Conservation (phyloP, 2,888 invertebrate genomes). For the Ectropis crepuscularia region DNA sequence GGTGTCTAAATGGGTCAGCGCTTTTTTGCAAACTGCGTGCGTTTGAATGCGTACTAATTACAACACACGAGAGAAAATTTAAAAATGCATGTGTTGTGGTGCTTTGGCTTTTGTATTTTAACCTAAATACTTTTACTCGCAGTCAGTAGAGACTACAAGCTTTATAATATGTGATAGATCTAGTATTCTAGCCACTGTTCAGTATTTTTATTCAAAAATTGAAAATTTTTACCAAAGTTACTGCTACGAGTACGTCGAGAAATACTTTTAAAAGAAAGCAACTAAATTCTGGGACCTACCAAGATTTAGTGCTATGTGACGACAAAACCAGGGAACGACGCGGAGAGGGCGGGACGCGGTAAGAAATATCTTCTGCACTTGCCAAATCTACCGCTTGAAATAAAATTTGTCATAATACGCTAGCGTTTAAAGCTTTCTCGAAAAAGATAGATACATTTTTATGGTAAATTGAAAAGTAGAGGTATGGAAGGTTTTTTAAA, state of each 20-base stretch:
- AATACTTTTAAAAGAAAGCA: conserved; percentile 57
- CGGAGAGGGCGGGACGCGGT: conserved; percentile 60
- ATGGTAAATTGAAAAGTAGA: conserved; percentile 20
- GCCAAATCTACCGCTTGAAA: conserved; percentile 60
- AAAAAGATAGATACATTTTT: conserved; percentile 20
- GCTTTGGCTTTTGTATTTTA: conserved; percentile 1
- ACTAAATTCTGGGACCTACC: conserved; percentile 64
- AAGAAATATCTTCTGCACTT: conserved; percentile 66
- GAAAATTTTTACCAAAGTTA: conserved; percentile 26
- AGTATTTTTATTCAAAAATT: not conserved
- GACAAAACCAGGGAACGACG: conserved; percentile 67
- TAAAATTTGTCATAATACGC: conserved; percentile 57
- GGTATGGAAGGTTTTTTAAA: not conserved
- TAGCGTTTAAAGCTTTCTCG: conserved; percentile 35
- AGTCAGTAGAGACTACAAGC: too few species aligned
- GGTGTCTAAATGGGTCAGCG: conserved; percentile 33
- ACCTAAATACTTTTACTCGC: not conserved
- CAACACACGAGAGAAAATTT: conserved; percentile 10
- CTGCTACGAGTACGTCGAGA: conserved; percentile 17
- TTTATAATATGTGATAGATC: too few species aligned
- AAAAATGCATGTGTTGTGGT: conserved; percentile 8
- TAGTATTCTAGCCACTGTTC: too few species aligned
- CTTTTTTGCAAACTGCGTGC: conserved; percentile 28
- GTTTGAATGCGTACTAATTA: conserved; percentile 32
- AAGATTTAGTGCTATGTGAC: conserved; percentile 73